Conservation (phyloP, 2,888 invertebrate genomes). For the Aphidius colemani region DNA sequence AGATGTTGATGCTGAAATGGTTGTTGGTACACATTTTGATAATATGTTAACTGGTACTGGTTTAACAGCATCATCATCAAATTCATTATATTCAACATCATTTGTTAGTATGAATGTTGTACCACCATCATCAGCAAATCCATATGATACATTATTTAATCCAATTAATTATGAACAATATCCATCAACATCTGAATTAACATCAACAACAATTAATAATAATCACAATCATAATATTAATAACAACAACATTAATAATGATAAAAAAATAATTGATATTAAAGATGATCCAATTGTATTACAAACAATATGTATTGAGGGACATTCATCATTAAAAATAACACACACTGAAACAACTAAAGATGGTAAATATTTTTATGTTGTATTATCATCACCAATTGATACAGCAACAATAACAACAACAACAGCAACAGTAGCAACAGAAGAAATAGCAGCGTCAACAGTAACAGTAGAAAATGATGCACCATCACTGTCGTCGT, state of each 20-base stretch:
- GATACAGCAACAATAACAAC: conserved; percentile 24
- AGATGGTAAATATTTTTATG: conserved; percentile 53
- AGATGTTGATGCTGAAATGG: conserved; percentile 55
- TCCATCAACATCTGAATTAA: conserved; percentile 53
- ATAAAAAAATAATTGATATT: conserved; percentile 49
- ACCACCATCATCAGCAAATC: conserved; percentile 40
- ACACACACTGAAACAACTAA: conserved; percentile 48
- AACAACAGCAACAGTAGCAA: conserved; percentile 20
- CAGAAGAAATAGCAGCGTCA: conserved; percentile 27
- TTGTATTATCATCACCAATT: conserved; percentile 43
- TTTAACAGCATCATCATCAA: conserved; percentile 53
- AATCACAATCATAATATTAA: too few species aligned
- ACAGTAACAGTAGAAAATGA: conserved; percentile 43
- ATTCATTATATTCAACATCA: conserved; percentile 45
- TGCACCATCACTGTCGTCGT: conserved; percentile 45
- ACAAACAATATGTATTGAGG: conserved; percentile 52
- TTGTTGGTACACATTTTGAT: conserved; percentile 51
- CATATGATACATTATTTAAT: conserved; percentile 54
- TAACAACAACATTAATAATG: conserved; percentile 9
- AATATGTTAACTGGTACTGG: conserved; percentile 45
- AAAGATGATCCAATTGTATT: conserved; percentile 53
- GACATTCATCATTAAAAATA: conserved; percentile 48
- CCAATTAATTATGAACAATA: conserved; percentile 52
- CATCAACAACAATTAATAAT: conserved; percentile 28
- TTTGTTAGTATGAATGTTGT: conserved; percentile 19